A percentile compares a stretch with the other conserved stretches of the same genome.
These are phyloP conservation scores for Zaprionus capensis DNA, from an alignment of 1,140 invertebrate species.

Conservation along the genomic window DNA sequence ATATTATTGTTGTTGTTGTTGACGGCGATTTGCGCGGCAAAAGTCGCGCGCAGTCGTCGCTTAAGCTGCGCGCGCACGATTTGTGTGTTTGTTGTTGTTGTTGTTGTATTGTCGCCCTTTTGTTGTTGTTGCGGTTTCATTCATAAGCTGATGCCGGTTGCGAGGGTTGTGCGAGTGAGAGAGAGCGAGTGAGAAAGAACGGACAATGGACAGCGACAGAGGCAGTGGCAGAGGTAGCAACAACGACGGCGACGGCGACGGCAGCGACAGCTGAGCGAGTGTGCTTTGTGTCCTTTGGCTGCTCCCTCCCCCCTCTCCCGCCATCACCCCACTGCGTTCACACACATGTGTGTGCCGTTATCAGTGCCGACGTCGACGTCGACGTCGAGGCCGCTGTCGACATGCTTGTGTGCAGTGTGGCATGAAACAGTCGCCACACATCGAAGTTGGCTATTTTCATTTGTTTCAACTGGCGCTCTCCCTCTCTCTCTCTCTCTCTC, in stretches of 20 bases:
- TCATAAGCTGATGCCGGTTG: constrained; percentile 32
- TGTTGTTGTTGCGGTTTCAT: constrained; percentile 23
- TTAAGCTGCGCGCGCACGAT: constrained; percentile 56
- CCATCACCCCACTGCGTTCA: background rate
- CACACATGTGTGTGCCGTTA: constrained; percentile 40
- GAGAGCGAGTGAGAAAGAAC: constrained; percentile 3
- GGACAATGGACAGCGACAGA: constrained; percentile 21
- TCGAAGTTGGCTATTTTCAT: constrained; percentile 56
- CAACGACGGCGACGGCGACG: background rate
- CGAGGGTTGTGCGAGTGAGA: constrained; percentile 33
- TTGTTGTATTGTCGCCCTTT: constrained; percentile 3
- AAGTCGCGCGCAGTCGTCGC: constrained; percentile 37
- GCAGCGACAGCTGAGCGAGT: constrained; percentile 7
- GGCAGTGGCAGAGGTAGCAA: background rate
- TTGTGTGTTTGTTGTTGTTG: constrained; percentile 13
- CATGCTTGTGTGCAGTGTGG: constrained; percentile 25
- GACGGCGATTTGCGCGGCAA: constrained; percentile 38
- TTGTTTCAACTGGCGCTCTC: constrained; percentile 47
- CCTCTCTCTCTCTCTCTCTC: constrained; percentile 19
- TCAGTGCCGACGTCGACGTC: constrained; percentile 16
- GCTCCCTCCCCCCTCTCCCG: background rate
- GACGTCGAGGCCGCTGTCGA: background rate
- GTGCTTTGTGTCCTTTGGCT: background rate
- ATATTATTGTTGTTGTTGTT: constrained; percentile 29
- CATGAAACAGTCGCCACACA: constrained; percentile 43